phyloP scores from a whole-genome alignment of 2,113 vertebrate species.

The Actenoides lindsayi region DNA sequence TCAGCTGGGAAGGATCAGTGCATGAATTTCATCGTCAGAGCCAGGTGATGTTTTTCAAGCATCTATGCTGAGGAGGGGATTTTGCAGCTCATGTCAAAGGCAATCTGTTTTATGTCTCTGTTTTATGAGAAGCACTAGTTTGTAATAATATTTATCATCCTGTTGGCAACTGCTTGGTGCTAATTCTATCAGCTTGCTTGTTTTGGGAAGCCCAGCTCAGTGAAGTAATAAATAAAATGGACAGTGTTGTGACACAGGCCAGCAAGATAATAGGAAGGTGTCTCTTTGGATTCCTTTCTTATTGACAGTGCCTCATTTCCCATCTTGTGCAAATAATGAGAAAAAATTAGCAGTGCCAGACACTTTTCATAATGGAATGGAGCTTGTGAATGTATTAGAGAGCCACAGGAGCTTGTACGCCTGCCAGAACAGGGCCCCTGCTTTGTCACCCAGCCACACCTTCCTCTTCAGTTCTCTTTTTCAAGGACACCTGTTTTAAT shows the following conservation, averaged over 20 bases:
- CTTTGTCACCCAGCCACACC: neutral
- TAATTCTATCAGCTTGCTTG: neutral
- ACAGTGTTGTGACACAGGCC: neutral
- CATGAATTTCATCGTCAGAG: neutral
- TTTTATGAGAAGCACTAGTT: conserved; percentile 22
- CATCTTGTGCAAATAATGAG: neutral
- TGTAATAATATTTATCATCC: conserved; percentile 20
- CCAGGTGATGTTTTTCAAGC: neutral
- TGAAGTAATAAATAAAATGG: conserved; percentile 28
- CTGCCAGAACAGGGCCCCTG: neutral
- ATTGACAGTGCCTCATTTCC: conserved; percentile 11
- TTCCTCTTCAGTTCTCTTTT: neutral
- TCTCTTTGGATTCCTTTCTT: neutral
- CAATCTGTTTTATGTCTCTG: neutral
- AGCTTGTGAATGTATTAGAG: neutral
- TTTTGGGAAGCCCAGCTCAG: neutral
- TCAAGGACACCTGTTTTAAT: neutral
- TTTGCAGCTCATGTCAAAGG: neutral
- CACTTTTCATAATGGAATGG: neutral
- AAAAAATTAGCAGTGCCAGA: neutral
- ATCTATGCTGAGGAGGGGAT: conserved; percentile 12
- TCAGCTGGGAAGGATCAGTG: neutral
- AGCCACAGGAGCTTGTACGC: neutral
- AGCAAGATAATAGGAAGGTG: conserved; percentile 6
- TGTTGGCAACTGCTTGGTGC: neutral